Base-by-base conservation (phyloP, 1,140 invertebrate genomes). In the Drosophila mauritiana region DNA sequence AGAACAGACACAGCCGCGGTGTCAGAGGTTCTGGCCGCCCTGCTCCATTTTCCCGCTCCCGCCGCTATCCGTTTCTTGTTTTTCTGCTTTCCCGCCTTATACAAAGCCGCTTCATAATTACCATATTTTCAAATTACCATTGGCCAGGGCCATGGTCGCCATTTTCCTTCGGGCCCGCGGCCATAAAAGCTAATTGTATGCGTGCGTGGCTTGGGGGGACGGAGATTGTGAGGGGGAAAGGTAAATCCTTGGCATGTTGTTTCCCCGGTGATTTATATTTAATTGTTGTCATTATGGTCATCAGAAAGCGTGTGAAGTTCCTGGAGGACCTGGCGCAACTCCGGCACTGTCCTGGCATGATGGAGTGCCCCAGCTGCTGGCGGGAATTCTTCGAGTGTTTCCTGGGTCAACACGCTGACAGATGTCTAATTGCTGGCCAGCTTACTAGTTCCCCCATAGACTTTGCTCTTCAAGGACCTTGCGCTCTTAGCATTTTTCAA, bases 61-160 rank as follows among this genome's bases (percentile, higher is more conserved):
- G 3, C 15, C 42, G 5, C 36, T n/a, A n/a, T 11, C 34, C n/a
- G 25, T 56, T 34, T 59, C 13, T 13, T 39, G 37, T 39, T 59
- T 39, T 65, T 56, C 63, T 75, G 15, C 34, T 37, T 63, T 59
- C 13, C 7, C 25, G 42, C 62, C 40, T 83, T 56, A 39, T 42
- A 51, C 34, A 82, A 80, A 70, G 63, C 75, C 58, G 62, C 77
- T 55, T 83, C 84, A 89, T 89, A 89, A 89, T 89, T 89, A 89
- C 84, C 84, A 89, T 89, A 89, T 89, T 89, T 89, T 89, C 85
- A 89, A 84, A 89, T 89, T 89, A 89, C 77, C 80, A 89, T 78
- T 68, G 67, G 76, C 67, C 81, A 86, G 78, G 78, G 54, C 70
- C 81, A 73, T 48, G 70, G 52, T 54, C 78, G 59, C 54, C 59